Percentiles rank a stretch among this genome's conserved stretches.
Evolutionary conservation across 2,888 invertebrate genomes (phyloP).

Genomic region (Coleophora deauratella): DNA sequence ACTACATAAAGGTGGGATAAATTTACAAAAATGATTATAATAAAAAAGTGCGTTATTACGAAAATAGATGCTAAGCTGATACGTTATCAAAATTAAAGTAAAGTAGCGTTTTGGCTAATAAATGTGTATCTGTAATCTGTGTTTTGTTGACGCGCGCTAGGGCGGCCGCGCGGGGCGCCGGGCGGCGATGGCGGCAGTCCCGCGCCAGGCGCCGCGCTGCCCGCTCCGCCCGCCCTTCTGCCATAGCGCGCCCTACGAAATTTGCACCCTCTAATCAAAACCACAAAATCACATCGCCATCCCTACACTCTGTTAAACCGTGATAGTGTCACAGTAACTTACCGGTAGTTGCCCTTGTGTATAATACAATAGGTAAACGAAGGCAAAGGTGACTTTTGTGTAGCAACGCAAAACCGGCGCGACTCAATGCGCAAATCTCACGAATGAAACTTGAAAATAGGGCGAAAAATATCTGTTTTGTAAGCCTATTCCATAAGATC

Average conservation of each 20-base stretch:
- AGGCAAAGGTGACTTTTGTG: conserved; percentile 37
- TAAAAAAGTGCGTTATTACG: no score
- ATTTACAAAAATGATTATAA: no score
- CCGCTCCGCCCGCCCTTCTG: conserved; percentile 45
- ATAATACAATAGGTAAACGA: conserved; percentile 4
- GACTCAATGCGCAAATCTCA: conserved; percentile 65
- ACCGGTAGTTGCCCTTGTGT: no score
- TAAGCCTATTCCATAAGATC: conserved; percentile 12
- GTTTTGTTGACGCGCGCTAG: conserved; percentile 58
- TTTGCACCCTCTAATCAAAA: conserved; percentile 21
- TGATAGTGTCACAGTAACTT: not conserved
- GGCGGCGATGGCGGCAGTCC: conserved; percentile 55
- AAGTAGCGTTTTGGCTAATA: conserved; percentile 66
- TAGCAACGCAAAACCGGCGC: conserved; percentile 50
- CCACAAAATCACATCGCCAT: conserved; percentile 7
- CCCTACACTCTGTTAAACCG: not conserved
- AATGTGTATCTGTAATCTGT: conserved; percentile 62
- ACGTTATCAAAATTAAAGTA: conserved; percentile 30
- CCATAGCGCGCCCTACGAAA: conserved; percentile 32
- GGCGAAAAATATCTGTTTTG: conserved; percentile 29
- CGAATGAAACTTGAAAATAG: conserved; percentile 45
- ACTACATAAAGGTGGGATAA: no score
- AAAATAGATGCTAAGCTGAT: no score
- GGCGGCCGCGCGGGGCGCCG: conserved; percentile 28
- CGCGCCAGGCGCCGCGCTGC: conserved; percentile 65